phyloP scores from a whole-genome alignment of 2,797 vertebrate genomes.

The Lerista edwardsae region DNA sequence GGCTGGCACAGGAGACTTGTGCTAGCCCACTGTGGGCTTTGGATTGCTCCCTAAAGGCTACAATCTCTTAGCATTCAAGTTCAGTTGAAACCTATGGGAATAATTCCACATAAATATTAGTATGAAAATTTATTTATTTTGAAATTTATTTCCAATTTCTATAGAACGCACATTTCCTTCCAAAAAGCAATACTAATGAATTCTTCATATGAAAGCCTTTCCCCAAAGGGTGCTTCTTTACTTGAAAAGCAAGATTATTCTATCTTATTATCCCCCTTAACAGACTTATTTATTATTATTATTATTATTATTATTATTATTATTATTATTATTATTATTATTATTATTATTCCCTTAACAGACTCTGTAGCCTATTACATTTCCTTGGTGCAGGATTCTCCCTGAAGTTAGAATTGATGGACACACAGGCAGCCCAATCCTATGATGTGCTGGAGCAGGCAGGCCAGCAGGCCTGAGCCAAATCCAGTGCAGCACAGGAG shows the following conservation, averaged over 20 bases:
- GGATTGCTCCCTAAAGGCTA: no score
- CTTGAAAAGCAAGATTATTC: not conserved
- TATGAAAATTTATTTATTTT: no score
- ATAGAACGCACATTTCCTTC: not conserved
- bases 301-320: no score
- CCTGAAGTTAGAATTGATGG: not conserved
- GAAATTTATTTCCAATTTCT: not conserved
- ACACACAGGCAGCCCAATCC: no score
- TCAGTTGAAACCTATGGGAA: not conserved
- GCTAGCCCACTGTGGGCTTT: no score
- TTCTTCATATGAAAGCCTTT: not conserved
- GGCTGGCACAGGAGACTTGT: no score
- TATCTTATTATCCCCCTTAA: not conserved
- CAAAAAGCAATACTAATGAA: not conserved
- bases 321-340: no score
- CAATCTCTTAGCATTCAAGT: not conserved
- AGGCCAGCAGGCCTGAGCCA: no score
- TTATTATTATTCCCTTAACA: no score
- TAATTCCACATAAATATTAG: not conserved
- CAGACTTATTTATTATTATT: no score
- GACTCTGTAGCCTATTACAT: not conserved
- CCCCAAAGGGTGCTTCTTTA: not conserved
- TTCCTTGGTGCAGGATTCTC: not conserved
- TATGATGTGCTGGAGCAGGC: no score
- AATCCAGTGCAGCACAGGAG: no score